phyloP scores from a whole-genome alignment of 2,888 invertebrate genomes.

The Pardosa pseudoannulata region DNA sequence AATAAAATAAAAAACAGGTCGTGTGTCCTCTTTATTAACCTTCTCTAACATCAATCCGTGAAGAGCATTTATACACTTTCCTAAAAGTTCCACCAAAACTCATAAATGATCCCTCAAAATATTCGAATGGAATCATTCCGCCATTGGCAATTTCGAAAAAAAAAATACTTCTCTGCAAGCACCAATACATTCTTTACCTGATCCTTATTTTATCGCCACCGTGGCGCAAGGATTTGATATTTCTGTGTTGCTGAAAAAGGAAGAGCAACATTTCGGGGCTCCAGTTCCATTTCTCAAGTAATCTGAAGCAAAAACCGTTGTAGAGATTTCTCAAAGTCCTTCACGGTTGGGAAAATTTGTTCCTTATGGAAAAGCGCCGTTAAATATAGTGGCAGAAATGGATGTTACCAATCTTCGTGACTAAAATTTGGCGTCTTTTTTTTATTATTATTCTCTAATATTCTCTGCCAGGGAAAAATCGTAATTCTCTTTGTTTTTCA shows the following conservation, averaged over 20 bases:
- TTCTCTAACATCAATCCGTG: not conserved
- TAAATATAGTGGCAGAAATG: constrained; percentile 22
- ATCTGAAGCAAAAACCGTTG: not conserved
- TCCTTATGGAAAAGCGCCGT: constrained; percentile 7
- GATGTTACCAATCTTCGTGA: constrained; percentile 22
- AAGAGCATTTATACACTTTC: not conserved
- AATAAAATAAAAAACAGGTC: not conserved
- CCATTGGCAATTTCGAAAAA: not conserved
- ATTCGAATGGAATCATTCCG: not conserved
- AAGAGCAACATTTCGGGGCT: not conserved
- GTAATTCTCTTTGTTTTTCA: too few species aligned
- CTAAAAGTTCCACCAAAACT: not conserved
- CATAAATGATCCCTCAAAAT: not conserved
- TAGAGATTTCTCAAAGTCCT: constrained; percentile 3
- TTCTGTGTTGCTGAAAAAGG: not conserved
- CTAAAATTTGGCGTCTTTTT: constrained; percentile 11
- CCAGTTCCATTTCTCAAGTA: constrained; percentile 11
- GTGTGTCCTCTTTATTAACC: not conserved
- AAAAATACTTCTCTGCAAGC: not conserved
- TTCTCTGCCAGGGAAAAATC: too few species aligned
- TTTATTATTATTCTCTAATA: too few species aligned
- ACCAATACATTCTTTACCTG: not conserved
- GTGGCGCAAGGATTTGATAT: not conserved
- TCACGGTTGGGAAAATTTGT: constrained; percentile 25
- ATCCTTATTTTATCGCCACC: constrained; percentile 1